Evolutionary conservation across 2,113 vertebrate genomes (phyloP).

Genomic region (Peromyscus polionotus): DNA sequence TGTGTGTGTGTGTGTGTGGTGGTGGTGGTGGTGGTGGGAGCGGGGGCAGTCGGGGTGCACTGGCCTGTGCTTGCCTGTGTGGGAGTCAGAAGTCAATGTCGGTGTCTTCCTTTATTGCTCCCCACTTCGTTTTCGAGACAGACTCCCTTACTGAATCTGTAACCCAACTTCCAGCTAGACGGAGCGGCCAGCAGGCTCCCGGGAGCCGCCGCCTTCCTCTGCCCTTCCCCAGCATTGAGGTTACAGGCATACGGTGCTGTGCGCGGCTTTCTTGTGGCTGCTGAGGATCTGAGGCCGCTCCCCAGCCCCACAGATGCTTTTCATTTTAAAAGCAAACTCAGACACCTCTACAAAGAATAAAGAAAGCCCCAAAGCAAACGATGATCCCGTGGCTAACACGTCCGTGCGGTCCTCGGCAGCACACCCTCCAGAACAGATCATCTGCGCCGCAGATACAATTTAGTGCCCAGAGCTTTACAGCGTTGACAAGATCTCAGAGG

Average conservation of each 20-base stretch:
- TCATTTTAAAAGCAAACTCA: neutral
- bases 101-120: neutral
- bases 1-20: neutral
- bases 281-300: neutral
- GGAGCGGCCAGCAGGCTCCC: neutral
- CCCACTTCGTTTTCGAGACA: neutral
- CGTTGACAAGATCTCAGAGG: neutral
- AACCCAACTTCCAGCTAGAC: neutral
- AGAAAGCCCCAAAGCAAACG: neutral
- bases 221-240: neutral
- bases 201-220: neutral
- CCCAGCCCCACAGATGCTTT: neutral
- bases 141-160: neutral
- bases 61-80: neutral
- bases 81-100: neutral
- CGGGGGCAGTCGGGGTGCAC: neutral
- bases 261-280: neutral
- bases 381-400: rapidly evolving
- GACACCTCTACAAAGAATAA: neutral
- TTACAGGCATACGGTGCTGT: neutral
- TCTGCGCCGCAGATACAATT: rapidly evolving
- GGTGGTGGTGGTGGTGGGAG: no score
- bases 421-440: neutral
- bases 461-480: neutral
- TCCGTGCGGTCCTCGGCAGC: no score